These are phyloP conservation scores for Pithys albifrons DNA, from an alignment of 2,113 vertebrate species.

Conservation along the genomic window DNA sequence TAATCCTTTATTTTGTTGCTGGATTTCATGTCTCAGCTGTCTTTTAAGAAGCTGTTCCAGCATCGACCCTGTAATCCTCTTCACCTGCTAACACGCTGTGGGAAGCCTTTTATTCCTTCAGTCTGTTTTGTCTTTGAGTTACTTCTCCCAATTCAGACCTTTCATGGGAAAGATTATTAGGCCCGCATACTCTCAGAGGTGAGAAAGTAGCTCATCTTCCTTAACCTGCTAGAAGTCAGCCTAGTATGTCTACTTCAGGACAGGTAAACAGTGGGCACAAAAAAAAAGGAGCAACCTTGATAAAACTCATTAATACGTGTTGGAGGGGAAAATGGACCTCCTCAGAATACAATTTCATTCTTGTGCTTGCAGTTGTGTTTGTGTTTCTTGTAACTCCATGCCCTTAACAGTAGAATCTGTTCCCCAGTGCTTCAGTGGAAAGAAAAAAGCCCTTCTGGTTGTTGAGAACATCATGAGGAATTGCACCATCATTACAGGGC, in stretches of 20 bases:
- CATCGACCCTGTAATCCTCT: neutral
- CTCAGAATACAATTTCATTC: neutral
- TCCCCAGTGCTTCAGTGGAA: neutral
- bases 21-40: neutral
- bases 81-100: neutral
- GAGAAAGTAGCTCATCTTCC: neutral
- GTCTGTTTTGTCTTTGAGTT: neutral
- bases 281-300: neutral
- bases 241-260: neutral
- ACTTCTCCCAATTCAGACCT: neutral
- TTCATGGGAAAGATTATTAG: neutral
- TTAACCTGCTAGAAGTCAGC: neutral
- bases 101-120: neutral
- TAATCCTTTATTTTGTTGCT: neutral
- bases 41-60: neutral
- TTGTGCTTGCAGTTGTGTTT: neutral
- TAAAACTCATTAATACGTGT: neutral
- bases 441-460: neutral
- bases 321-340: neutral
- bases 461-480: neutral
- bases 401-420: neutral
- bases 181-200: neutral
- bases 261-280: neutral
- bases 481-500: neutral
- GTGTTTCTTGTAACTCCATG: neutral